Evolutionary conservation across 1,140 invertebrate genomes (phyloP).

Genomic region (Hyles vespertilio): DNA sequence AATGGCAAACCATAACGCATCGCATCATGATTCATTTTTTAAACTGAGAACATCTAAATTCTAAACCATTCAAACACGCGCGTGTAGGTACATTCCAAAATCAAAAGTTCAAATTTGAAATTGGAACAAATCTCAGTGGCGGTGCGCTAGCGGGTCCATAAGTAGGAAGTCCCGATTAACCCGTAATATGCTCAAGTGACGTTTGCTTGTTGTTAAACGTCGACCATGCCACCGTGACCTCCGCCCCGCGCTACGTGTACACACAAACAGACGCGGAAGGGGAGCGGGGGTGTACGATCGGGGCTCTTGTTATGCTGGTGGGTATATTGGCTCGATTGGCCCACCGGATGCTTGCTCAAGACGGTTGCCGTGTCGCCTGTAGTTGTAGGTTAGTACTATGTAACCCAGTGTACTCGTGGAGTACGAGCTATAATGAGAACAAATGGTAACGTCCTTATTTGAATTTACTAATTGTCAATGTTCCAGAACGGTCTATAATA

Average conservation of each 20-base stretch:
- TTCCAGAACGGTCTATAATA: too few relatives aligned
- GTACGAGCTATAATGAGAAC: too few relatives aligned
- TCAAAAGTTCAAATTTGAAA: conserved; percentile 56
- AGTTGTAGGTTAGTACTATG: conserved; percentile 39
- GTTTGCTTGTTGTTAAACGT: conserved; percentile 46
- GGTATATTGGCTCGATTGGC: conserved; percentile 63
- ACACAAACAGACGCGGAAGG: conserved; percentile 3
- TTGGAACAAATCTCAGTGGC: conserved; percentile 64
- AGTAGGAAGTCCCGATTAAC: conserved; percentile 70
- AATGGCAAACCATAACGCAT: not conserved
- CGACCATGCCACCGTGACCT: conserved; percentile 35
- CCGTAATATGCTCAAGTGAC: conserved; percentile 66
- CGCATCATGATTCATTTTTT: not conserved
- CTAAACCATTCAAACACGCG: not conserved
- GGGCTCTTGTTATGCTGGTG: conserved; percentile 37
- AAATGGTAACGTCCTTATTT: too few relatives aligned
- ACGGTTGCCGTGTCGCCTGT: conserved; percentile 38
- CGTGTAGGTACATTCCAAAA: conserved; percentile 37
- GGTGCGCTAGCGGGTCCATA: conserved; percentile 41
- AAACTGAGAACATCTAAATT: not conserved
- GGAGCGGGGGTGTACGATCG: conserved; percentile 18
- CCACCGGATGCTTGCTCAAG: conserved; percentile 64
- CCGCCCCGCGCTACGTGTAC: conserved; percentile 14
- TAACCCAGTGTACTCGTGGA: not conserved
- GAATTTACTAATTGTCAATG: too few relatives aligned